A percentile compares a stretch with the other conserved stretches of the same genome.
Evolutionary conservation across 1,140 invertebrate species (phyloP).

Genomic region (Vollenhovia emeryi): DNA sequence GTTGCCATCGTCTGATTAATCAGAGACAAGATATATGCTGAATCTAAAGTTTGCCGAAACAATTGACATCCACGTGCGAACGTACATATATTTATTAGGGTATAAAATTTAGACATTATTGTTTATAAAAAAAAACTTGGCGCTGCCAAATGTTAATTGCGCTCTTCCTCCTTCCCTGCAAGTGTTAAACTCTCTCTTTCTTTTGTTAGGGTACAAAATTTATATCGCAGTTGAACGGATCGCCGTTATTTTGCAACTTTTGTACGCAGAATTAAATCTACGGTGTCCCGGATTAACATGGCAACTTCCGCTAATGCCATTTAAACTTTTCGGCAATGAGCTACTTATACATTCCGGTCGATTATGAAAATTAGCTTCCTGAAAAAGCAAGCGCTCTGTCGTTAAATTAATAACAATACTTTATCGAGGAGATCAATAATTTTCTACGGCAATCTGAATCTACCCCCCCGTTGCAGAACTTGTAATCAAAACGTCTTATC

Average conservation of each 20-base stretch:
- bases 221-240: neutral
- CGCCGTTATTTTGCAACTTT: neutral
- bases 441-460: neutral
- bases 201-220: neutral
- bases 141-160: too few relatives aligned
- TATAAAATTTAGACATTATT: neutral
- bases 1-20: conserved; percentile 35
- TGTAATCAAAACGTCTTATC: conserved; percentile 46
- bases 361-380: neutral
- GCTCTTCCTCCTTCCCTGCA: too few relatives aligned
- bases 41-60: conserved; percentile 9
- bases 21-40: neutral
- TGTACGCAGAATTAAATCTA: neutral
- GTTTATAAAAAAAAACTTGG: too few relatives aligned
- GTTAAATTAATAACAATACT: conserved; percentile 15
- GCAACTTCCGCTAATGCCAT: neutral
- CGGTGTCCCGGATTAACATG: neutral
- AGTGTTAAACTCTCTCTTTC: too few relatives aligned
- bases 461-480: neutral
- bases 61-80: neutral
- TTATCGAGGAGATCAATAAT: conserved; percentile 41
- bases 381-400: too few relatives aligned
- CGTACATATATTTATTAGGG: neutral
- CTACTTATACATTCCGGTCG: neutral
- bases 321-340: neutral